Percentiles rank a stretch among this genome's conserved stretches.
These are phyloP conservation scores for Phortica okadai DNA, from an alignment of 2,888 invertebrate species.

Conservation along the genomic window DNA sequence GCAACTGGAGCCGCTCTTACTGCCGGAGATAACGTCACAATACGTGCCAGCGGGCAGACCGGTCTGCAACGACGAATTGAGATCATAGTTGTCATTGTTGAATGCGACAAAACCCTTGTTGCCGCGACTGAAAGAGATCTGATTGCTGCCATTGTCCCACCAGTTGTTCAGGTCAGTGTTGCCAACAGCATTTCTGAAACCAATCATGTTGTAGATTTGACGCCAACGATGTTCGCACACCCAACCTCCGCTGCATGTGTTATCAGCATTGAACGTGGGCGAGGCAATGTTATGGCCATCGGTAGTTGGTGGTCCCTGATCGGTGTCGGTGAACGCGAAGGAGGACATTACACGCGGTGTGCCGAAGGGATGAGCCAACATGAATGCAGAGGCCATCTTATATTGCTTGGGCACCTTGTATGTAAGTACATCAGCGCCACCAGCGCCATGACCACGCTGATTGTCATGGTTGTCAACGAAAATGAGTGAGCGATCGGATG, in stretches of 20 bases:
- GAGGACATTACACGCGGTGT: conserved; percentile 91
- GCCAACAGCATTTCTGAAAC: conserved; percentile 83
- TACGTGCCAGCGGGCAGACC: conserved; percentile 87
- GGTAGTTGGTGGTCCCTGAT: conserved; percentile 84
- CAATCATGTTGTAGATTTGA: conserved; percentile 88
- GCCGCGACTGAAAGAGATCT: conserved; percentile 91
- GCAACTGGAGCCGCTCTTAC: conserved; percentile 73
- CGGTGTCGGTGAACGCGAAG: conserved; percentile 82
- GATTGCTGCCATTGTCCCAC: conserved; percentile 90
- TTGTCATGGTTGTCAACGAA: conserved; percentile 96
- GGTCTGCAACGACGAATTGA: conserved; percentile 80
- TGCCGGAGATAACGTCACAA: conserved; percentile 90
- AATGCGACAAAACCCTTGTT: conserved; percentile 86
- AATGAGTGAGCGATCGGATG: conserved; percentile 81
- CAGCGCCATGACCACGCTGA: conserved; percentile 86
- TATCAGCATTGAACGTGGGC: conserved; percentile 82
- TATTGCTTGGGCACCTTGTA: conserved; percentile 83
- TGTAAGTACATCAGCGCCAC: conserved; percentile 81
- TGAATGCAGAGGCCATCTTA: conserved; percentile 90
- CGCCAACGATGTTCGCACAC: conserved; percentile 92
- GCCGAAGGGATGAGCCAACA: conserved; percentile 91
- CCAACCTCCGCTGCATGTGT: conserved; percentile 82
- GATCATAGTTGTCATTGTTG: conserved; percentile 81
- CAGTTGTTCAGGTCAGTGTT: conserved; percentile 81
- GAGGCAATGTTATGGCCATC: conserved; percentile 80